phyloP scores from a whole-genome alignment of 2,113 vertebrate genomes.

The Neodon shergylaensis region DNA sequence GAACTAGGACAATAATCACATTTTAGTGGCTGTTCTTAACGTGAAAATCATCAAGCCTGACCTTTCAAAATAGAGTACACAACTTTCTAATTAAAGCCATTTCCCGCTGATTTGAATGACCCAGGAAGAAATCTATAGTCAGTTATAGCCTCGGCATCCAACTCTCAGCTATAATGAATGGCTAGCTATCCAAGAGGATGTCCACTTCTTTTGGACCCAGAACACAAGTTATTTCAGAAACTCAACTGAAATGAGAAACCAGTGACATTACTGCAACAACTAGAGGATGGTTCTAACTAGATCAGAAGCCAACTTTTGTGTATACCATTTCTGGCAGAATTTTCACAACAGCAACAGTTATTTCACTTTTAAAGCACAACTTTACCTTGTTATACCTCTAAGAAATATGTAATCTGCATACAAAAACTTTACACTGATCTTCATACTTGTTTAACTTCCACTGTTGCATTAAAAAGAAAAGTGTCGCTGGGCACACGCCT shows the following conservation, averaged over 20 bases:
- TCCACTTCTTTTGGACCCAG: background rate
- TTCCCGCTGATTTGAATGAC: background rate
- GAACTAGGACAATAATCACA: conserved; percentile 2
- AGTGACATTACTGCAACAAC: background rate
- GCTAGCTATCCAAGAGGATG: background rate
- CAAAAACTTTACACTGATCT: background rate
- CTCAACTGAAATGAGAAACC: background rate
- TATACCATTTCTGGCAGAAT: background rate
- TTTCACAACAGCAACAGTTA: background rate
- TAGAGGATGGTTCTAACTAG: background rate
- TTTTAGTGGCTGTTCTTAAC: background rate
- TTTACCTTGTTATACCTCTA: background rate
- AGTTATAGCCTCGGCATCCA: background rate
- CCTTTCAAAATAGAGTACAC: background rate
- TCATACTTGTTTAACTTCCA: background rate
- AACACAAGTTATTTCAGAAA: background rate
- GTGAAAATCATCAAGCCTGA: conserved; percentile 28
- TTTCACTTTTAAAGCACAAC: background rate
- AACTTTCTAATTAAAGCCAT: background rate
- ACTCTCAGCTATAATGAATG: background rate
- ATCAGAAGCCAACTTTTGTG: background rate
- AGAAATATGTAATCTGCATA: background rate
- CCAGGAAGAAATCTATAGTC: background rate
- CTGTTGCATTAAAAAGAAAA: background rate
- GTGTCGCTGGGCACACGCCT: no score